phyloP scores from a whole-genome alignment of 2,888 invertebrate genomes.

The Lithophane leautieri region DNA sequence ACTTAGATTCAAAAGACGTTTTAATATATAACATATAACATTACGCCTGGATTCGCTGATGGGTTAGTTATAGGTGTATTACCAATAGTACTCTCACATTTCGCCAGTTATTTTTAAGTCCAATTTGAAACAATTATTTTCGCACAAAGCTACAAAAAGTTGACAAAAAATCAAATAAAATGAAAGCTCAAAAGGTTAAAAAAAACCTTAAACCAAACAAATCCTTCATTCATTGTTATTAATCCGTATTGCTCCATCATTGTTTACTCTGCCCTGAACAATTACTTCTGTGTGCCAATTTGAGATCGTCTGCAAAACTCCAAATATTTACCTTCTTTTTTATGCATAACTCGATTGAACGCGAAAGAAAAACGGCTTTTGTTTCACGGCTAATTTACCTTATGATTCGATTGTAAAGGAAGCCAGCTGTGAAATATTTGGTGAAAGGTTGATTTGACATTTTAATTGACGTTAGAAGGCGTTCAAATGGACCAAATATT shows the following conservation, averaged over 20 bases:
- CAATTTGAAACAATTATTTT: not conserved
- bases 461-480: constrained; percentile 14
- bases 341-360: constrained; percentile 26
- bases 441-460: constrained; percentile 28
- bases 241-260: constrained; percentile 14
- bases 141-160: not conserved
- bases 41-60: not conserved
- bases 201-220: constrained; percentile 11
- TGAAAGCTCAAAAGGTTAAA: not conserved
- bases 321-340: constrained; percentile 47
- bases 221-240: constrained; percentile 38
- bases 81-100: not conserved
- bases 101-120: too few relatives aligned
- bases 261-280: constrained; percentile 40
- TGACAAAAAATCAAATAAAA: not conserved
- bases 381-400: constrained; percentile 46
- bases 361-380: constrained; percentile 39
- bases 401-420: constrained; percentile 37
- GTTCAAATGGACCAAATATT: not conserved
- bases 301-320: constrained; percentile 40
- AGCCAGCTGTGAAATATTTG: constrained; percentile 30
- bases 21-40: not conserved
- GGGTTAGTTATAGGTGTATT: not conserved
- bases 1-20: not conserved
- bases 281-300: constrained; percentile 35